Evolutionary conservation across 2,113 vertebrate genomes (phyloP).

Genomic region (Stomatorhinus ivindoensis): DNA sequence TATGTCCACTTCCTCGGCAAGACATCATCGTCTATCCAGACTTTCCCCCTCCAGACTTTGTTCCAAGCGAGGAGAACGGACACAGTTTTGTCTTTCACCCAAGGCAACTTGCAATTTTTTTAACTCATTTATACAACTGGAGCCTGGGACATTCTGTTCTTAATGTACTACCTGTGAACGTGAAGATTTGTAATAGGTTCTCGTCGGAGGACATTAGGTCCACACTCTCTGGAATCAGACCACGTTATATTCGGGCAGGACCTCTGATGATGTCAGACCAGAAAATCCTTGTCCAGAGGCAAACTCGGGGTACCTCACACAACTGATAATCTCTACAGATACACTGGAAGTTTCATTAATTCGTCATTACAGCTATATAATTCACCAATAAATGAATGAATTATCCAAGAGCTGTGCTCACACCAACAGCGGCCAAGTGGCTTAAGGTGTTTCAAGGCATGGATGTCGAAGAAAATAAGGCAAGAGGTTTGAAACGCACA

Average conservation of each 20-base stretch:
- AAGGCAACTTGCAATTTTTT: neutral
- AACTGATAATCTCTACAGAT: neutral
- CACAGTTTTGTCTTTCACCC: neutral
- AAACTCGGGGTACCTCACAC: neutral
- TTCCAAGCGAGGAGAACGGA: neutral
- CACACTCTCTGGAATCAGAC: neutral
- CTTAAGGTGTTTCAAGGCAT: neutral
- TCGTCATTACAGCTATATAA: neutral
- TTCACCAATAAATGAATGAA: neutral
- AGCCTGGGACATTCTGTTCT: neutral
- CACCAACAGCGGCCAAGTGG: neutral
- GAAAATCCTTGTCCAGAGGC: neutral
- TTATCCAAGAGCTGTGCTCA: neutral
- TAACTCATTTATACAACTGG: neutral
- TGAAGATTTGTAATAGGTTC: neutral
- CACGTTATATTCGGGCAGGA: neutral
- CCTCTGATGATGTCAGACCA: neutral
- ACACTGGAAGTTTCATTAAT: neutral
- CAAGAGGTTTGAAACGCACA: neutral
- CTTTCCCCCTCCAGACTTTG: neutral
- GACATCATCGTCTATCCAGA: neutral
- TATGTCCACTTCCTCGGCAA: constrained; percentile 12
- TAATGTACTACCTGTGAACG: neutral
- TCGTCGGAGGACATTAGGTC: neutral
- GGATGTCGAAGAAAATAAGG: neutral